Conservation (phyloP, 2,888 invertebrate genomes). For the Helleia helle region DNA sequence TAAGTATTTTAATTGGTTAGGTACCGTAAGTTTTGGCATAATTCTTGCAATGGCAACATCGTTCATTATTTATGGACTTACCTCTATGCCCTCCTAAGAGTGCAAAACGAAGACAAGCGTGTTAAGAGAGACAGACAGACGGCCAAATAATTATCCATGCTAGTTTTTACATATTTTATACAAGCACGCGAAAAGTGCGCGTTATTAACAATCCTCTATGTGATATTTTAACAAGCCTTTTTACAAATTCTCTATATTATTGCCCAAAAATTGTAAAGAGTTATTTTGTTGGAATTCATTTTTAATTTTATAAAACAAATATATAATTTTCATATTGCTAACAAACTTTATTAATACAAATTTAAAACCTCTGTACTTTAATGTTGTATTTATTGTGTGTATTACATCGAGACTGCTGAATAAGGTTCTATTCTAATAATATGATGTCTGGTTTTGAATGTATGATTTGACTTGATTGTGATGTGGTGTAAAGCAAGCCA, state of each 20-base stretch:
- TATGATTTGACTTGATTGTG: neutral
- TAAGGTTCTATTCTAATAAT: no score
- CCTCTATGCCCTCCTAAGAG: slow-evolving; percentile 70
- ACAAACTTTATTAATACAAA: no score
- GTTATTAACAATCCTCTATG: slow-evolving; percentile 6
- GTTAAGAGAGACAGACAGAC: slow-evolving; percentile 53
- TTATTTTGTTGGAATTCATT: no score
- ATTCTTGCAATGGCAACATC: neutral
- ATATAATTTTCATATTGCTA: no score
- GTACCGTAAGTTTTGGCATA: no score
- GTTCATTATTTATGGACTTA: slow-evolving; percentile 34
- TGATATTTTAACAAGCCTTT: slow-evolving; percentile 4
- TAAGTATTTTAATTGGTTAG: no score
- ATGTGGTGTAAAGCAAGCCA: neutral
- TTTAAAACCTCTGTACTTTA: no score
- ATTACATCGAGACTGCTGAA: no score
- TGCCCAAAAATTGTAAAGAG: no score
- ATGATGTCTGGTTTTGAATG: neutral
- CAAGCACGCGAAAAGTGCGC: slow-evolving; percentile 7
- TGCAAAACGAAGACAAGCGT: slow-evolving; percentile 57
- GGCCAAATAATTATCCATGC: slow-evolving; percentile 54
- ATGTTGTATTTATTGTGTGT: neutral
- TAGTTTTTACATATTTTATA: slow-evolving; percentile 10
- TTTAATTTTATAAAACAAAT: no score
- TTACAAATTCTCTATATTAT: no score